Evolutionary conservation across 2,113 vertebrate genomes (phyloP).

Genomic region (Anolis sagrei): DNA sequence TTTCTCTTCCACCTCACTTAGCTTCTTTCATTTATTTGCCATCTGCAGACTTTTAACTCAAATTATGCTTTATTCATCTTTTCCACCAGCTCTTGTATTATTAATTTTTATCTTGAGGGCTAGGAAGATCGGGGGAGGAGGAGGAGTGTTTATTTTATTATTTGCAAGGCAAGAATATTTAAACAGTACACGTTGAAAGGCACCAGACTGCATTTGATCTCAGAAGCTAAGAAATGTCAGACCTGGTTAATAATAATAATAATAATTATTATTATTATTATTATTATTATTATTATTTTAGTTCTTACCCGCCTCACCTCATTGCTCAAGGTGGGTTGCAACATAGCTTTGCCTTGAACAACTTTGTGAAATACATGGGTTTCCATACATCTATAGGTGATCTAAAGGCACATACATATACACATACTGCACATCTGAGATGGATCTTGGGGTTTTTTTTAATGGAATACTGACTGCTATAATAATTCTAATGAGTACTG

Average conservation of each 20-base stretch:
- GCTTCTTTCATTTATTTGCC: slow-evolving; percentile 76
- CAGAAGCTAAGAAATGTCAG: too few species aligned
- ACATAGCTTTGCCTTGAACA: too few species aligned
- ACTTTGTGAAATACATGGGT: too few species aligned
- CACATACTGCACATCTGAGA: slow-evolving; percentile 9
- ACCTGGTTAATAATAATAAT: too few species aligned
- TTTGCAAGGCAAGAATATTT: slow-evolving; percentile 60
- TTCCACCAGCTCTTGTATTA: slow-evolving; percentile 57
- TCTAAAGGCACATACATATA: too few species aligned
- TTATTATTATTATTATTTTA: too few species aligned
- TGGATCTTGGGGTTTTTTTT: slow-evolving; percentile 41
- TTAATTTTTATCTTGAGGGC: slow-evolving; percentile 63
- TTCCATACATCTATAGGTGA: too few species aligned
- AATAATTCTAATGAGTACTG: slow-evolving; percentile 35
- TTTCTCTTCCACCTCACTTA: slow-evolving; percentile 72
- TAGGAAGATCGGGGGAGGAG: neutral
- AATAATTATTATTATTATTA: too few species aligned
- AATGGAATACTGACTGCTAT: slow-evolving; percentile 48
- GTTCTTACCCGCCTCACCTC: too few species aligned
- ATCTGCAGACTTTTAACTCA: slow-evolving; percentile 70
- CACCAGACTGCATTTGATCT: too few species aligned
- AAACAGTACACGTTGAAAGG: slow-evolving; percentile 53
- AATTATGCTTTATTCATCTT: slow-evolving; percentile 68
- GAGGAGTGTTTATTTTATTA: slow-evolving; percentile 53
- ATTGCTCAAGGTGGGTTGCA: too few species aligned